These are phyloP conservation scores for Papilio helenus DNA, from an alignment of 1,140 invertebrate genomes.

Conservation along the genomic window DNA sequence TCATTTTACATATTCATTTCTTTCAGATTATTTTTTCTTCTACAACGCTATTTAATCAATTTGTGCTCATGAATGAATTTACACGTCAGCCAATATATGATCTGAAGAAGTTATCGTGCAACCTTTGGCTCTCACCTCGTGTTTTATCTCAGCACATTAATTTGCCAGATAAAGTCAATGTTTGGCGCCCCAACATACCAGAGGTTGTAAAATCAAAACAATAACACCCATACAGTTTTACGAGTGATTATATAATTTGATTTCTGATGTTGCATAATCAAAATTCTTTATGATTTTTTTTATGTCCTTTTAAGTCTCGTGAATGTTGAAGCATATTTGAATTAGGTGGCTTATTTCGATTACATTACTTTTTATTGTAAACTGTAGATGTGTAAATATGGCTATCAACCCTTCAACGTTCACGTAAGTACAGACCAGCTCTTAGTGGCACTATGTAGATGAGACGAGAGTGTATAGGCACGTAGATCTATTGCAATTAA, in stretches of 20 bases:
- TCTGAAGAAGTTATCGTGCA: conserved; percentile 55
- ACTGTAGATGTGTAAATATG: not conserved
- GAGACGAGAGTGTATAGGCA: conserved; percentile 37
- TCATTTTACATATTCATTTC: not conserved
- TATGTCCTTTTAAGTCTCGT: not conserved
- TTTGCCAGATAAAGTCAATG: conserved; percentile 60
- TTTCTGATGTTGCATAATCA: conserved; percentile 34
- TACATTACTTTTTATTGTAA: not conserved
- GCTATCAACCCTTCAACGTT: not conserved
- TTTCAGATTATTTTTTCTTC: not conserved
- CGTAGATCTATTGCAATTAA: conserved; percentile 56
- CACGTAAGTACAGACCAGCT: conserved; percentile 27
- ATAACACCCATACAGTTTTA: conserved; percentile 38
- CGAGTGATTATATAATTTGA: conserved; percentile 6
- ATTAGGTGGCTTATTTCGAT: not conserved
- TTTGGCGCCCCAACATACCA: conserved; percentile 46
- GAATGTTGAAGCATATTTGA: not conserved
- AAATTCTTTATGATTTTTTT: conserved; percentile 33
- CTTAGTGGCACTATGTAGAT: conserved; percentile 37
- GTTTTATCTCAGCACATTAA: conserved; percentile 66
- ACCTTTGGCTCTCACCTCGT: conserved; percentile 62
- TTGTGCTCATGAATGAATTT: conserved; percentile 48
- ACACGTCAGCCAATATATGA: conserved; percentile 54
- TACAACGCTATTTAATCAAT: not conserved
- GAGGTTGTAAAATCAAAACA: conserved; percentile 53